Percentiles rank a stretch among this genome's conserved stretches.
Conservation (phyloP, 2,113 vertebrate species). For the Recurvirostra avosetta region DNA sequence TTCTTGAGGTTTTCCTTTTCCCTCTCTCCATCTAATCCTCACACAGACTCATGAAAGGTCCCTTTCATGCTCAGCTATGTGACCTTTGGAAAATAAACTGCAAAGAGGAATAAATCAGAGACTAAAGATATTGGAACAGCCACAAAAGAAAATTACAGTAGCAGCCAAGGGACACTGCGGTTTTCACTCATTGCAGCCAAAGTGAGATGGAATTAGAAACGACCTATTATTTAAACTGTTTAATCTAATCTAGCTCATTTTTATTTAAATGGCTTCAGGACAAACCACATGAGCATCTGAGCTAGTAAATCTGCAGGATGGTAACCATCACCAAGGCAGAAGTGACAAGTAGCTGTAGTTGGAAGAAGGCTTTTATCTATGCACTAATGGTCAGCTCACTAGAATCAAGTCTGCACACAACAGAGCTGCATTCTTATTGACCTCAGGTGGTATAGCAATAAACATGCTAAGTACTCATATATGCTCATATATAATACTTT, state of each 20-base stretch:
- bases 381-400: neutral
- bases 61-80: conserved; percentile 40
- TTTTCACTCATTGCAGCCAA: neutral
- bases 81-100: conserved; percentile 47
- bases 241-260: neutral
- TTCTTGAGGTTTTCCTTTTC: neutral
- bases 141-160: conserved; percentile 41
- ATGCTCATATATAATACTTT: neutral
- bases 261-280: neutral
- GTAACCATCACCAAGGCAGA: neutral
- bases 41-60: neutral
- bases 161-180: neutral
- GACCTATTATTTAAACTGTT: neutral
- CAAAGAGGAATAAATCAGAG: conserved; percentile 32
- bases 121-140: neutral
- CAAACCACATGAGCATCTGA: neutral
- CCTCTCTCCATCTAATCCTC: neutral
- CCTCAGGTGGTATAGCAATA: neutral
- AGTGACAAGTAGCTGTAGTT: neutral
- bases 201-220: conserved; percentile 3
- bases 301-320: neutral
- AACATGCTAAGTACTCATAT: neutral
- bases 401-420: neutral
- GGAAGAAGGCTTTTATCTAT: neutral
- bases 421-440: neutral